Conservation (phyloP, 2,797 vertebrate species). For the Coracias cyanogaster region DNA sequence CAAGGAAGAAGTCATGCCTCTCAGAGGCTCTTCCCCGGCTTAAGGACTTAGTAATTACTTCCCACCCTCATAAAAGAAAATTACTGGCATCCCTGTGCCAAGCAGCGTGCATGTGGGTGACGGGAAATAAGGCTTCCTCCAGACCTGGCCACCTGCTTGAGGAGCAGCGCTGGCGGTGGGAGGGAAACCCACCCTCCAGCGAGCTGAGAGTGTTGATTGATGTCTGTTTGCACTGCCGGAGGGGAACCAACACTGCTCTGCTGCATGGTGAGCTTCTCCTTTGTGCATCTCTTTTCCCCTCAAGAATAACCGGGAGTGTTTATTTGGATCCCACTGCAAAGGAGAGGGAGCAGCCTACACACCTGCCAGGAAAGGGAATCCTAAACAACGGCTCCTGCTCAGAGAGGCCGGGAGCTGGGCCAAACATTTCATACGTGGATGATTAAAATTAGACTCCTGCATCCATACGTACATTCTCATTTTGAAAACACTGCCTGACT, state of each 20-base stretch:
- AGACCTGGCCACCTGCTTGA: slow-evolving; percentile 40
- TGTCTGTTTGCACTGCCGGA: background rate
- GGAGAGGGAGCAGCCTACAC: slow-evolving; percentile 30
- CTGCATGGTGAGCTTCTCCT: background rate
- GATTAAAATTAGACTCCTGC: slow-evolving; percentile 64
- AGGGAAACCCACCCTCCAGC: background rate
- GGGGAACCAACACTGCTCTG: background rate
- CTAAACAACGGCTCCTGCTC: slow-evolving; percentile 39
- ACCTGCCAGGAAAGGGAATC: slow-evolving; percentile 71
- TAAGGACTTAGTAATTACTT: background rate
- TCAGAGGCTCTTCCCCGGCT: background rate
- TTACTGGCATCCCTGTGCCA: background rate
- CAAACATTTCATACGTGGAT: slow-evolving; percentile 32
- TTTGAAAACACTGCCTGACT: slow-evolving; percentile 27
- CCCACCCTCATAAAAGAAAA: background rate
- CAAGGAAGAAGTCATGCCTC: slow-evolving; percentile 29
- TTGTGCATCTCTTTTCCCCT: background rate
- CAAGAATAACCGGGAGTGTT: background rate
- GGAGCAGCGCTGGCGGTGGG: background rate
- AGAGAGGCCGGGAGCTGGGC: slow-evolving; percentile 34
- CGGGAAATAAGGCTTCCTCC: slow-evolving; percentile 19
- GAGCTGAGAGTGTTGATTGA: background rate
- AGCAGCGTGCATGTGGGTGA: background rate
- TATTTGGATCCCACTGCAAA: background rate
- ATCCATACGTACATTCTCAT: background rate